Evolutionary conservation across 1,140 invertebrate species (phyloP).

Genomic region (Neodiprion virginianus): DNA sequence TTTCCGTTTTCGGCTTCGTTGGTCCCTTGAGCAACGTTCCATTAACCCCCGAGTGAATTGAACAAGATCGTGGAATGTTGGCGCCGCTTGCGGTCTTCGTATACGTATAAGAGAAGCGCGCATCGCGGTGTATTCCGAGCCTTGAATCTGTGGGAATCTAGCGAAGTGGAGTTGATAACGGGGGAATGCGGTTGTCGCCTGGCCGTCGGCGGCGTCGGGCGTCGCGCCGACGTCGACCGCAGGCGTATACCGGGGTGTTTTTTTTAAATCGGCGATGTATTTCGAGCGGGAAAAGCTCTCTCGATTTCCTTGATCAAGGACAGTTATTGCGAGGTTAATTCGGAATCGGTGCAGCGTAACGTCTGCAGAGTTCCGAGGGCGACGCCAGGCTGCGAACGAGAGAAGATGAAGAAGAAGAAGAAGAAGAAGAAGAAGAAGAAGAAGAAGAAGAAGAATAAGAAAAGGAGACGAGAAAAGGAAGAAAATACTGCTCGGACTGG

Average conservation of each 20-base stretch:
- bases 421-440: conserved; percentile 40
- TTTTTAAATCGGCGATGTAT: too few species aligned
- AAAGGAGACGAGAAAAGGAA: conserved; percentile 11
- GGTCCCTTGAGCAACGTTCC: too few species aligned
- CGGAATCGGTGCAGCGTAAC: background rate
- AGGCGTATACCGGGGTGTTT: too few species aligned
- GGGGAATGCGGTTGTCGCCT: conserved; percentile 14
- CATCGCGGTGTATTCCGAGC: too few species aligned
- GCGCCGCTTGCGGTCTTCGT: conserved; percentile 33
- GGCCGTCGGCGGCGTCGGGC: conserved; percentile 2
- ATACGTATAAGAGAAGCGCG: too few species aligned
- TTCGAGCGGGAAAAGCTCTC: too few species aligned
- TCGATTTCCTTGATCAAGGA: too few species aligned
- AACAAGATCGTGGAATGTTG: conserved; percentile 43
- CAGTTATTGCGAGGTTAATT: too few species aligned
- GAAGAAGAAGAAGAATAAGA: conserved; percentile 23
- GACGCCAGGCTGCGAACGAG: conserved; percentile 56
- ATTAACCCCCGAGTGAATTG: too few species aligned
- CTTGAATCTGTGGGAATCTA: conserved; percentile 14
- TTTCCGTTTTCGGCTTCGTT: too few species aligned
- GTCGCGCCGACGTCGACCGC: background rate
- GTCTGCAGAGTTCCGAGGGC: conserved; percentile 39
- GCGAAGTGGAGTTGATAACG: conserved; percentile 7
- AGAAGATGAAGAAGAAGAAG: conserved; percentile 39
- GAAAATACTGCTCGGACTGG: background rate